Evolutionary conservation across 2,888 invertebrate species (phyloP).

Genomic region (Caenorhabditis imperialis): DNA sequence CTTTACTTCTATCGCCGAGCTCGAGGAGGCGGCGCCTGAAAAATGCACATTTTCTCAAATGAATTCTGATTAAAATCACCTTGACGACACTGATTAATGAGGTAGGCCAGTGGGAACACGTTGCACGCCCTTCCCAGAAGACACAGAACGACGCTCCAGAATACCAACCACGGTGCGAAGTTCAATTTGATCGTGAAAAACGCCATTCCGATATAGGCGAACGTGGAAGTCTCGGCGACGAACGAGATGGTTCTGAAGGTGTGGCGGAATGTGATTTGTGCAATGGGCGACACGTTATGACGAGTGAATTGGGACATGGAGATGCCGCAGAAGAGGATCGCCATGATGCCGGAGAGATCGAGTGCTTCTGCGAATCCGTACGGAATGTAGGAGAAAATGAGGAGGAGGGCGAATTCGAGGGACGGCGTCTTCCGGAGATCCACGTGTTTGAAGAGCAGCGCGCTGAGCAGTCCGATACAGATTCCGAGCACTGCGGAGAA

Average conservation of each 20-base stretch:
- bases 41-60: too few relatives aligned
- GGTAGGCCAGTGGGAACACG: constrained; percentile 92
- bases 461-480: constrained; percentile 92
- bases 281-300: constrained; percentile 96
- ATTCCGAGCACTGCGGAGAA: constrained; percentile 97
- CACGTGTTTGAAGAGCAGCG: constrained; percentile 92
- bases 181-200: constrained; percentile 94
- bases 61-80: too few relatives aligned
- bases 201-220: constrained; percentile 95
- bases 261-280: constrained; percentile 99
- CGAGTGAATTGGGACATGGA: constrained; percentile 99
- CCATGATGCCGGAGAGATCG: constrained; percentile 97
- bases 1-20: too few relatives aligned
- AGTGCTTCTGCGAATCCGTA: constrained; percentile 98
- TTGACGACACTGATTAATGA: constrained; percentile 93
- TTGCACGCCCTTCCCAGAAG: constrained; percentile 94
- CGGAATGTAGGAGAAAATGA: constrained; percentile 97
- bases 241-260: constrained; percentile 97
- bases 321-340: constrained; percentile 97
- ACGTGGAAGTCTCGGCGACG: constrained; percentile 97
- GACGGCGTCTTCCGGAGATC: constrained; percentile 97
- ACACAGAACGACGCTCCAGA: constrained; percentile 94
- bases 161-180: constrained; percentile 89
- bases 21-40: too few relatives aligned
- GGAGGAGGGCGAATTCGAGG: constrained; percentile 96